phyloP scores from a whole-genome alignment of 2,113 vertebrate genomes.

The Trogon melanurus region DNA sequence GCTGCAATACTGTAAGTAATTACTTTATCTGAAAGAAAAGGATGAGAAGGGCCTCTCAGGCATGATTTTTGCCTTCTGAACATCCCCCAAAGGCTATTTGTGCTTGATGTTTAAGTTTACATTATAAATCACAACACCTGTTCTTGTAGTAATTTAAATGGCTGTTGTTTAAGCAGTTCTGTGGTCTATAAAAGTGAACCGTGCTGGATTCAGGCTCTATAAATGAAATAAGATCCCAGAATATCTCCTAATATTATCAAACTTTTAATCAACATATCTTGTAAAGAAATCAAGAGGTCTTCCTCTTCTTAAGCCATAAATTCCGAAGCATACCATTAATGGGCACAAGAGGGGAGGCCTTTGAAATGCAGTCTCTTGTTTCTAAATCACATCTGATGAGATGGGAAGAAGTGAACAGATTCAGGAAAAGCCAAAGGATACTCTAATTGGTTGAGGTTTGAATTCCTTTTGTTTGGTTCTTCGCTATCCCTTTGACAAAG shows the following conservation, averaged over 20 bases:
- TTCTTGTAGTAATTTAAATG: slow-evolving; percentile 44
- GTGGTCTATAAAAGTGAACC: slow-evolving; percentile 22
- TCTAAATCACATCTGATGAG: slow-evolving; percentile 63
- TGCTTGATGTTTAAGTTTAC: slow-evolving; percentile 62
- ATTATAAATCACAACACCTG: slow-evolving; percentile 53
- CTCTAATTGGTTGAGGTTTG: slow-evolving; percentile 70
- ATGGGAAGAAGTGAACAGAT: slow-evolving; percentile 52
- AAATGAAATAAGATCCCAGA: slow-evolving; percentile 12
- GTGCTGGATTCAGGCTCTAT: neutral
- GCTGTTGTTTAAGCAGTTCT: slow-evolving; percentile 5
- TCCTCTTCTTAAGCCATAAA: slow-evolving; percentile 20
- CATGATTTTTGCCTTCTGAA: slow-evolving; percentile 47
- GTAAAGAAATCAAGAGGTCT: slow-evolving; percentile 30
- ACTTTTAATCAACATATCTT: slow-evolving; percentile 44
- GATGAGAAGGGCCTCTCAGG: neutral
- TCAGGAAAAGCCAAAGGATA: slow-evolving; percentile 64
- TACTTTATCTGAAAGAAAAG: neutral
- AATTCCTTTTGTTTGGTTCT: slow-evolving; percentile 67
- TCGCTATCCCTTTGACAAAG: slow-evolving; percentile 71
- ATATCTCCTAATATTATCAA: slow-evolving; percentile 34
- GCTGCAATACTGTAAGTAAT: neutral
- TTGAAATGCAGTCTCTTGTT: slow-evolving; percentile 60
- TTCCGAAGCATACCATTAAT: slow-evolving; percentile 49
- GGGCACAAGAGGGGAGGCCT: slow-evolving; percentile 37
- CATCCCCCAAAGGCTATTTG: neutral